These are phyloP conservation scores for Ichneumoninae sp. DNA, from an alignment of 2,888 invertebrate genomes.

Conservation along the genomic window DNA sequence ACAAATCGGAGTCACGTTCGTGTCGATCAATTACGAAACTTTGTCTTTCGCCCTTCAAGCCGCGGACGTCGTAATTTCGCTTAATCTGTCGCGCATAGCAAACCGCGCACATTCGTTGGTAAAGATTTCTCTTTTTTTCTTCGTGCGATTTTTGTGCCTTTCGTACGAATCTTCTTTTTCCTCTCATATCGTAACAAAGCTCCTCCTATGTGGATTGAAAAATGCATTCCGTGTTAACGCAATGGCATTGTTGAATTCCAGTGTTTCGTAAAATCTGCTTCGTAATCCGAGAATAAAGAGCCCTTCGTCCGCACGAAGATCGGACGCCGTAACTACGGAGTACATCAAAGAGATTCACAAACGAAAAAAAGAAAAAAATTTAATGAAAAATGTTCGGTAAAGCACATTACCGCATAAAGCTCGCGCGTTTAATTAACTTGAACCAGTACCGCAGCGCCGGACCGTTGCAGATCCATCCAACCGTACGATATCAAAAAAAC, in stretches of 20 bases:
- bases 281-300: neutral
- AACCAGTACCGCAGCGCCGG: neutral
- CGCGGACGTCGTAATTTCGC: neutral
- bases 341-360: neutral
- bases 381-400: slow-evolving; percentile 25
- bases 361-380: neutral
- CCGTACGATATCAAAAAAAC: slow-evolving; percentile 14
- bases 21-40: neutral
- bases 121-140: neutral
- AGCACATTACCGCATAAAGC: slow-evolving; percentile 25
- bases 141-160: neutral
- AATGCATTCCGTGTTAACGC: neutral
- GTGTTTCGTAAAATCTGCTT: neutral
- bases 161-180: neutral
- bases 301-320: neutral
- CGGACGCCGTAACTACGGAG: neutral
- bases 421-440: slow-evolving; percentile 24
- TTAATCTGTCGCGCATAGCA: neutral
- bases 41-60: neutral
- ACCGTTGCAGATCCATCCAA: neutral
- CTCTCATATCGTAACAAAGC: no score
- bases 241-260: neutral
- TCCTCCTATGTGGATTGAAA: neutral
- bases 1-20: neutral
- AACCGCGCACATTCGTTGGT: neutral